Evolutionary conservation across 2,797 vertebrate species (phyloP), one percentile per base, ranked within the genome.

Genomic region (Phrynocephalus vlangalii): DNA sequence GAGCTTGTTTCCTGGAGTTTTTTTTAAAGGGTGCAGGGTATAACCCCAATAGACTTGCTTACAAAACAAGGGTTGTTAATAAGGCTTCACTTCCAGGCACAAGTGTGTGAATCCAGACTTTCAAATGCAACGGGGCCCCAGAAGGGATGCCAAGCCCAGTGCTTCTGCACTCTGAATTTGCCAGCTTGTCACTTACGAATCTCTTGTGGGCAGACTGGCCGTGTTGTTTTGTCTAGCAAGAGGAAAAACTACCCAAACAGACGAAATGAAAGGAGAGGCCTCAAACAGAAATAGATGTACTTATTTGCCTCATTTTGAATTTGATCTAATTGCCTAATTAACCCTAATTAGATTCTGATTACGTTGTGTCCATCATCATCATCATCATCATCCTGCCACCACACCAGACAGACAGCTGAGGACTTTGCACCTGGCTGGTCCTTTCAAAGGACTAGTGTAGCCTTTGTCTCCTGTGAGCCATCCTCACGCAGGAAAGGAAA

Each of bases 211-310:
- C 28, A 68, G 52, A 26, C n/a, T n/a, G 20, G 68, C 44, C 30
- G 7, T 50, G 5, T 78, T 56, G 75, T 83, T 86, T 75, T 75
- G 81, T 52, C 81, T 83, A 30, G 38, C 38, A 83, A 44, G 75
- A 79, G 13, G 24, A 28, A n/a, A 9, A 44, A 9, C 72, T 56
- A n/a, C 20, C 48, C 48, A n/a, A 28, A 68, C 13, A 70, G 18
- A n/a, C 0, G 30, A 28, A 38, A 28, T 50, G 28, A 73, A 50
- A 5, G 11, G 18, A 50, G 44, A 48, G n/a, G 30, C 52, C 70
- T 44, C 10, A 38, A 63, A 77, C 28, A 66, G 26, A 66, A 48
- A 44, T 15, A 1, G 18, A 48, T 63, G 16, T 66, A 22, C 44
- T 78, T 30, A 63, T 67, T 60, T 18, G 18, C 71, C 30, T n/a